Evolutionary conservation across 2,113 vertebrate genomes (phyloP), one percentile per base, ranked within the genome.

Genomic region (Hippoglossus stenolepis): DNA sequence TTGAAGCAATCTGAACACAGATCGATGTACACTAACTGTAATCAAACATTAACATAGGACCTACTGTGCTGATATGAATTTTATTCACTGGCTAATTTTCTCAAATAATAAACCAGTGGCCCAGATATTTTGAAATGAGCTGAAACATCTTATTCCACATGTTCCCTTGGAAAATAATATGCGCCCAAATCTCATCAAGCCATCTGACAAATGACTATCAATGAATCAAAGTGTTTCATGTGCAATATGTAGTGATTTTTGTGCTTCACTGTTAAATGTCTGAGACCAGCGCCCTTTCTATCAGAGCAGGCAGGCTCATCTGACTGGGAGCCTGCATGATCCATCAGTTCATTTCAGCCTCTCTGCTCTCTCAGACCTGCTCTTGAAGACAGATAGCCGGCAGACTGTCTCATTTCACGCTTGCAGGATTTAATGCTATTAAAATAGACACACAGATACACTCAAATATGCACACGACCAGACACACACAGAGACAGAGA

Each of bases 391-490:
- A 90, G 86, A 92, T 83, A 88, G 91, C 51, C 77, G 84, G 54
- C 64, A 84, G 79, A 80, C 83, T 65, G 80, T 83, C 87, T 91
- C 87, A 91, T 93, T 93, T 92, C 91, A 92, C 58, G 77, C 88
- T 90, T 87, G 82, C 79, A 67, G 78, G 84, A 85, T 74, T 89
- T 90, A 88, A 92, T 88, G 83, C 65, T 84, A 86, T 90, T 85
- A 90, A 91, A 87, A 63, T 28, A 83, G 80, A 85, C 77, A 51
- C 65, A 80, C 21, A 79, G 63, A 85, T 68, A 69, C 70, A 85
- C 61, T 81, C 56, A 86, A 40, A 81, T 67, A 62, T 56, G 58
- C 72, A 57, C 61, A 8, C 60, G 70, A 78, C 70, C 80, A 47
- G 31, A 74, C 63, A 77, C 60, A 72, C 65, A 65, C 17, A 58